Conservation (phyloP, 2,888 invertebrate species). For the Chymomyza amoena region DNA sequence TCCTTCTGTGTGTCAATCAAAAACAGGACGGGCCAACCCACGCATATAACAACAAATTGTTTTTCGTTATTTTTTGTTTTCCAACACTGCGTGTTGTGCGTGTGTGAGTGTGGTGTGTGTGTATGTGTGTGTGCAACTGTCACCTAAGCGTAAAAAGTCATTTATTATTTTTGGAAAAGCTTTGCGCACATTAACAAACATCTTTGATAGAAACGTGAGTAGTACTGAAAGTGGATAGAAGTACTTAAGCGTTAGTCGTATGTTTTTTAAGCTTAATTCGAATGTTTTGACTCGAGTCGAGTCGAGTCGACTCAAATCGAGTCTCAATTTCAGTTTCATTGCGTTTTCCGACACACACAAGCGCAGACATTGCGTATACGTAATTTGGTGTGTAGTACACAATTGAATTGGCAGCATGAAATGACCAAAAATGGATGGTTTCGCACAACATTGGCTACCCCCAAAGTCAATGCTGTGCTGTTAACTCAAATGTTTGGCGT, state of each 20-base stretch:
- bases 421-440: conserved; percentile 11
- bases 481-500: conserved; percentile 8
- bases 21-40: conserved; percentile 16
- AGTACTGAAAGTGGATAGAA: not conserved
- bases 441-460: conserved; percentile 4
- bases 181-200: conserved; percentile 31
- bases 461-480: not conserved
- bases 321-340: not conserved
- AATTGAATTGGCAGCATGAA: conserved; percentile 22
- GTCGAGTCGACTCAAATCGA: not conserved
- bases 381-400: conserved; percentile 1
- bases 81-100: not conserved
- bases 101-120: conserved; percentile 8
- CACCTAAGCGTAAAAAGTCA: conserved; percentile 30
- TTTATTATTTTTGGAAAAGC: conserved; percentile 31
- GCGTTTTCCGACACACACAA: not conserved
- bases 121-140: conserved; percentile 24
- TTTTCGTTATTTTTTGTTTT: not conserved
- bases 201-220: conserved; percentile 19
- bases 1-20: conserved; percentile 20
- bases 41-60: conserved; percentile 6
- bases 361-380: not conserved
- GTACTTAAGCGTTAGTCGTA: conserved; percentile 23
- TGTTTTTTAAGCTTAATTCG: conserved; percentile 10
- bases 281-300: not conserved